Conservation (phyloP, 2,797 vertebrate species). For the Eulemur albifrons region DNA sequence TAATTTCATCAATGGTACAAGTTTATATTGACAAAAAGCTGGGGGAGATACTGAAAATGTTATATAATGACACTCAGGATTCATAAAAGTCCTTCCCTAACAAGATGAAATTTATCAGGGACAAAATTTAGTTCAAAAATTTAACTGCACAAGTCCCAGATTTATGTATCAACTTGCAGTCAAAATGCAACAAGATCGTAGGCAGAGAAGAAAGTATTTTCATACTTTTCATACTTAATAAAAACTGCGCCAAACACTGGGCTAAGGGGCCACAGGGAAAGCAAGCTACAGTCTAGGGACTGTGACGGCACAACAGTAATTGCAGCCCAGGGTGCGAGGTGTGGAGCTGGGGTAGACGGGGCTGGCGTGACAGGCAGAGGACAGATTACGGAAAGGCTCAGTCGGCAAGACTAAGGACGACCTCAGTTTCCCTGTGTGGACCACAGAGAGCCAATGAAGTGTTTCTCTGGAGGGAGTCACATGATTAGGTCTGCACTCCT, state of each 20-base stretch:
- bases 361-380: background rate
- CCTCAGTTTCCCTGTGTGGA: background rate
- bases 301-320: background rate
- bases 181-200: background rate
- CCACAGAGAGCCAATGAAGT: background rate
- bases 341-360: background rate
- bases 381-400: background rate
- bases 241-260: background rate
- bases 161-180: conserved; percentile 7
- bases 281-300: background rate
- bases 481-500: background rate
- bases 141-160: background rate
- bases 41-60: background rate
- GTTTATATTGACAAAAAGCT: background rate
- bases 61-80: background rate
- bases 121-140: background rate
- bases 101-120: background rate
- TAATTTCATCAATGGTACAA: background rate
- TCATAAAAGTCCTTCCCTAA: background rate
- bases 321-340: fast-evolving
- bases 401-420: background rate
- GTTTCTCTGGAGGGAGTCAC: background rate
- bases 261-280: background rate
- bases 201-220: background rate
- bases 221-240: background rate